These are phyloP conservation scores for Glyptemys insculpta DNA, from an alignment of 2,797 vertebrate genomes.

Conservation along the genomic window DNA sequence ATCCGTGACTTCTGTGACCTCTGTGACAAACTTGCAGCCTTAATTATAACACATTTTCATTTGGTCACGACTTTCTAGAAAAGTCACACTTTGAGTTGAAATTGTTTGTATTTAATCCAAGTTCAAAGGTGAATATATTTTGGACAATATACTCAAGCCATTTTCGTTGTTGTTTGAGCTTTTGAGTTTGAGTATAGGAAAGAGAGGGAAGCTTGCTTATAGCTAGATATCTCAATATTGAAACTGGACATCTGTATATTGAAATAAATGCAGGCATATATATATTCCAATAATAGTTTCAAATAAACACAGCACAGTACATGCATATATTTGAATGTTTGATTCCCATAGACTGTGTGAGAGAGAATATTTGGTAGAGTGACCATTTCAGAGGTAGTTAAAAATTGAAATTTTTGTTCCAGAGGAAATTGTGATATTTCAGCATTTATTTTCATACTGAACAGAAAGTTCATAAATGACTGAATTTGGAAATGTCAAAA, in stretches of 20 bases:
- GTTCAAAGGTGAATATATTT: neutral
- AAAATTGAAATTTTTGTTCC: neutral
- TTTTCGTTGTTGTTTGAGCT: neutral
- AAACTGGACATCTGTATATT: neutral
- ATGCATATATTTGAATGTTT: neutral
- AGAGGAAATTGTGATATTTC: neutral
- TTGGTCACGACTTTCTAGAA: neutral
- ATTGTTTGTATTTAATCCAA: neutral
- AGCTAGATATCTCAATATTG: neutral
- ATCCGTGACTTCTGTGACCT: too few species aligned
- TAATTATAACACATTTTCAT: neutral
- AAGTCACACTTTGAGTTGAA: neutral
- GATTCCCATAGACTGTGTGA: neutral
- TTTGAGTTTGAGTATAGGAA: too few species aligned
- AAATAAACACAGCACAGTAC: neutral
- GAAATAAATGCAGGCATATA: neutral
- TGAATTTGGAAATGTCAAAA: neutral
- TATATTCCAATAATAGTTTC: too few species aligned
- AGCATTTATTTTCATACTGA: neutral
- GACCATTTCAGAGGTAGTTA: neutral
- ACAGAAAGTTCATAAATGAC: neutral
- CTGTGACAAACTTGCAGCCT: too few species aligned
- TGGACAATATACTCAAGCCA: neutral
- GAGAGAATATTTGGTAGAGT: neutral
- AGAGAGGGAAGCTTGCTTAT: neutral